A percentile compares a stretch with the other conserved stretches of the same genome.
These are phyloP conservation scores for Lottia gigantea DNA, from an alignment of 2,888 invertebrate species.

Conservation along the genomic window DNA sequence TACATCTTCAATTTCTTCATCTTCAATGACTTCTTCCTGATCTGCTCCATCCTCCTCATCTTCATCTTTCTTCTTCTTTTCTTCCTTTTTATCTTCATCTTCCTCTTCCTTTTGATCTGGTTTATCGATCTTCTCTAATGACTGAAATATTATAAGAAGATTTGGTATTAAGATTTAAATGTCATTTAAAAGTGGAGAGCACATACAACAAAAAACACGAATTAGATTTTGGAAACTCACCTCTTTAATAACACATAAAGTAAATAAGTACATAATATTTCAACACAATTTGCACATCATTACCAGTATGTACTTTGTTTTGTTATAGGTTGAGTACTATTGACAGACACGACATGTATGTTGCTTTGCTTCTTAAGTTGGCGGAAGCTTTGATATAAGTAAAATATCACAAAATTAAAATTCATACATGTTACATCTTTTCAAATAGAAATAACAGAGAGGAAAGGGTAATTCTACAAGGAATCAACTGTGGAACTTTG, in stretches of 20 bases:
- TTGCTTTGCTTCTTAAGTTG: too few species aligned
- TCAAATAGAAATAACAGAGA: too few species aligned
- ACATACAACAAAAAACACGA: neutral
- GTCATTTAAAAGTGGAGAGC: too few species aligned
- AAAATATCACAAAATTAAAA: too few species aligned
- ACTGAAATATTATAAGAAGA: conserved; percentile 25
- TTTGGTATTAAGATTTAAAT: neutral
- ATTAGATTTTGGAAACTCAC: too few species aligned
- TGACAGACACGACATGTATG: too few species aligned
- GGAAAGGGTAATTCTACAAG: too few species aligned
- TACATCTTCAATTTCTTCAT: conserved; percentile 54
- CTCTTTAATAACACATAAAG: neutral
- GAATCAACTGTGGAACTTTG: too few species aligned
- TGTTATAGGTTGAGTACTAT: too few species aligned
- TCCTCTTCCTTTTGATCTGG: conserved; percentile 38
- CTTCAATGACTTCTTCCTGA: conserved; percentile 43
- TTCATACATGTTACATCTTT: too few species aligned
- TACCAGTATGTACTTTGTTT: too few species aligned
- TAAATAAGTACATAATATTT: neutral
- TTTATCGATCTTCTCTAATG: conserved; percentile 43
- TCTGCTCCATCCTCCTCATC: conserved; percentile 52
- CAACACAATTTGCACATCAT: neutral
- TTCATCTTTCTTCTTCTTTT: conserved; percentile 46
- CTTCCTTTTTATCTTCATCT: conserved; percentile 44
- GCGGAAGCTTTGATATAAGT: too few species aligned